Evolutionary conservation across 1,140 invertebrate genomes (phyloP).

Genomic region (Drosophila kohkoa): DNA sequence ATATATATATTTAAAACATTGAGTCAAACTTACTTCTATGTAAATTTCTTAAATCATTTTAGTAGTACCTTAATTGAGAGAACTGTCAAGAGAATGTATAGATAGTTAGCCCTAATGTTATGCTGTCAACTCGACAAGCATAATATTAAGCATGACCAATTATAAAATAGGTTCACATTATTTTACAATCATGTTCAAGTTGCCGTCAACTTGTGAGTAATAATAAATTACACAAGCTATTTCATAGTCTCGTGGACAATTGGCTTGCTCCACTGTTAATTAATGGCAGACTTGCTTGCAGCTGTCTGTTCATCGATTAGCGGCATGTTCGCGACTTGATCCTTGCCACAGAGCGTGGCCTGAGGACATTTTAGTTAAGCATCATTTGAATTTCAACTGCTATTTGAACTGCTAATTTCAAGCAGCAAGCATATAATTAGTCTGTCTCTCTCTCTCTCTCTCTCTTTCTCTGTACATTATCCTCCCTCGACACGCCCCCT

Average conservation of each 20-base stretch:
- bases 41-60: too few species aligned
- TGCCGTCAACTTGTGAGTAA: too few species aligned
- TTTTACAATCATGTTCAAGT: too few species aligned
- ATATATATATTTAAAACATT: too few species aligned
- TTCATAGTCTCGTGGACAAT: neutral
- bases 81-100: too few species aligned
- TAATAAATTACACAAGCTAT: neutral
- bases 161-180: too few species aligned
- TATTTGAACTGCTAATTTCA: slow-evolving; percentile 47
- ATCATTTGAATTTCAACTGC: slow-evolving; percentile 34
- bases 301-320: neutral
- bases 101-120: too few species aligned
- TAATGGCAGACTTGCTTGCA: neutral
- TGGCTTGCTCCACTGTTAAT: neutral
- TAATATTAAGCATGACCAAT: neutral
- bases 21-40: too few species aligned
- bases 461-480: slow-evolving; percentile 1
- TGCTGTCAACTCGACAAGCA: neutral
- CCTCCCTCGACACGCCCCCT: neutral
- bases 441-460: slow-evolving; percentile 8
- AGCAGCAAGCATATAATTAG: slow-evolving; percentile 44
- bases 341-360: slow-evolving; percentile 3
- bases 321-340: slow-evolving; percentile 5
- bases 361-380: slow-evolving; percentile 14
- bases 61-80: too few species aligned